Base-by-base conservation (phyloP, 2,113 vertebrate genomes). In the Cynoglossus semilaevis region DNA sequence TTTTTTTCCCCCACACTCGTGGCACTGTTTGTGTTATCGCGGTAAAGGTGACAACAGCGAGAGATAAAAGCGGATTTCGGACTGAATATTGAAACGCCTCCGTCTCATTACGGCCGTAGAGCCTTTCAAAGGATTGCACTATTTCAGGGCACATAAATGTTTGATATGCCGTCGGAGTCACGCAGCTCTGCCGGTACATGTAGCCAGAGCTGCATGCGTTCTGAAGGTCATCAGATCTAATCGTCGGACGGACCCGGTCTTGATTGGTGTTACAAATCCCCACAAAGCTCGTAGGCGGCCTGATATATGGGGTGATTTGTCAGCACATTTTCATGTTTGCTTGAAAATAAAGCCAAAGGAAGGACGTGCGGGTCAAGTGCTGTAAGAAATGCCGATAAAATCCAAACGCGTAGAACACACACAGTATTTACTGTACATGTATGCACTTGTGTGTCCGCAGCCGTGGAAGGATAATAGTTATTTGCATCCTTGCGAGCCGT, bases 201-300 rank as follows among this genome's bases (percentile, higher is more conserved):
- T 61, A 63, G 72, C 65, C 68, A 43, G 57, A 70, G 67, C 54
- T 44, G 70, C 81, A 72, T 37, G 22, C 68, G 71, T 55, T 51
- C 74, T 81, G 77, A 84, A 79, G 77, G 76, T 83, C 76, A 82
- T 85, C 64, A 82, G 55, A 69, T 74, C 76, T 82, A 79, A 85
- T 79, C 79, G 79, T 74, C 51, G 68, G 59, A 66, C 58, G 69
- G 63, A 37, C 63, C 57, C 8, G 67, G 48, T 34, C 67, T 51
- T 63, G 42, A 83, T 74, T 79, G 56, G 61, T 16, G 35, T 58
- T 60, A 50, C 55, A 72, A 77, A 69, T 65, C 66, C 77, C 63
- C 63, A 17, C 49, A 48, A 63, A 67, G 51, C 68, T 58, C 47
- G 40, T 22, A 51, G 42, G 64, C 67, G 51, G 34, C 40, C 46